Evolutionary conservation across 23 tunicate genomes (phyloP).

Genomic region (Ciona savignyi): DNA sequence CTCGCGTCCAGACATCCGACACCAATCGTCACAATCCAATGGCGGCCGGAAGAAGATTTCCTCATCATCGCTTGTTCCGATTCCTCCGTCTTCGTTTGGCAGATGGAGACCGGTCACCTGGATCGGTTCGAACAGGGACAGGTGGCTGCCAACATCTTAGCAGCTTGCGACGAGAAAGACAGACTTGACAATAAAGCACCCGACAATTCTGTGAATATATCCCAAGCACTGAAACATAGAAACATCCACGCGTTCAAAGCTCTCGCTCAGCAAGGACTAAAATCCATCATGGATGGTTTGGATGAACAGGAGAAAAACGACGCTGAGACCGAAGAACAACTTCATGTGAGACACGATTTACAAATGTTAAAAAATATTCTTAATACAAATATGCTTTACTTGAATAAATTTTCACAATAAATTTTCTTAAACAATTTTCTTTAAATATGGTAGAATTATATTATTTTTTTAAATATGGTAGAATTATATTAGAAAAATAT

Average conservation of each 20-base stretch:
- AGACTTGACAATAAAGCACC: not conserved
- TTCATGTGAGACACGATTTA: not conserved
- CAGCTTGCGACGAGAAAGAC: slow-evolving; percentile 43
- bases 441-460: no score
- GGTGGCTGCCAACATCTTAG: slow-evolving; percentile 36
- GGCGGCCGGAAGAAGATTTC: slow-evolving; percentile 92
- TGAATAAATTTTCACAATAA: no score
- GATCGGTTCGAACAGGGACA: slow-evolving; percentile 67
- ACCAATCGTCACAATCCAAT: slow-evolving; percentile 45
- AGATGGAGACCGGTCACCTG: slow-evolving; percentile 96
- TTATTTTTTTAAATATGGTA: no score
- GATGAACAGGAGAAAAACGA: slow-evolving; percentile 1
- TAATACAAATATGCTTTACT: no score
- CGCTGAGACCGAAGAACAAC: not conserved
- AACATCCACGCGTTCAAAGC: slow-evolving; percentile 65
- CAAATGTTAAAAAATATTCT: no score
- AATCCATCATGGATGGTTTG: slow-evolving; percentile 42
- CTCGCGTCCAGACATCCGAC: slow-evolving; percentile 81
- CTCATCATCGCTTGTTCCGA: slow-evolving; percentile 61
- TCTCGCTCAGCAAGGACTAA: slow-evolving; percentile 79
- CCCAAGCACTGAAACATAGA: slow-evolving; percentile 54
- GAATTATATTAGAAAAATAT: no score
- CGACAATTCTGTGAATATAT: slow-evolving; percentile 34
- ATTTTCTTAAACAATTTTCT: not conserved
- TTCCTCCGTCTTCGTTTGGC: slow-evolving; percentile 81